Evolutionary conservation across 2,888 invertebrate species (phyloP), one percentile per base, ranked within the genome.

Genomic region (Lithosia quadra): DNA sequence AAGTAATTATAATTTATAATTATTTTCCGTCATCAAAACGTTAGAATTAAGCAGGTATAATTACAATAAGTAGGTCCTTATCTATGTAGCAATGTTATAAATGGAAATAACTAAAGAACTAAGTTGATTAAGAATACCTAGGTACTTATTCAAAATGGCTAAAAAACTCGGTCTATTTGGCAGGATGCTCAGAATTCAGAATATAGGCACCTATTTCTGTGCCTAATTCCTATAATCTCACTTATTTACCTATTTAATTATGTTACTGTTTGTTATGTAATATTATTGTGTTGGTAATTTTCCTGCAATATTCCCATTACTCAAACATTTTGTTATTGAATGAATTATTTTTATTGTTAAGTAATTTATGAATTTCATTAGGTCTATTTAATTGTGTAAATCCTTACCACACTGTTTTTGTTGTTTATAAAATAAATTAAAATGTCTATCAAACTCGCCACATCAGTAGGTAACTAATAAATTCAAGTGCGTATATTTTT

Each of bases 1-100:
- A 43, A 0, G 15, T 43, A n/a, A 49, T 49, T 49, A 49, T 49
- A n/a, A 49, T 49, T 49, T 49, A n/a, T n/a, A 49, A n/a, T 49
- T 49, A 49, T 49, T 49, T 49, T 49, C 49, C n/a, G 49, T 9
- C 49, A 43, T 49, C n/a, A 49, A 49, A 49, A n/a, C 49, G n/a
- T n/a, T n/a, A n/a, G n/a, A n/a, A n/a, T 49, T 49, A 18, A 49
- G 18, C 49, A 18, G n/a, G n/a, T 49, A 49, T 49, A 49, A n/a
- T 49, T 49, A 49, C 8, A 43, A 49, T 49, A 49, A 43, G 28
- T 28, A 7, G 18, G 18, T 49, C 7, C 3, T 49, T 49, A 49
- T n/a, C n/a, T 49, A 49, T 49, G n/a, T 49, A 49, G 1, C n/a
- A n/a, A 39, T 39, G 13, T 43, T 43, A 43, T 43, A 43, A 43